Base-by-base conservation (phyloP, 2,113 vertebrate species). In the Setophaga petechia region DNA sequence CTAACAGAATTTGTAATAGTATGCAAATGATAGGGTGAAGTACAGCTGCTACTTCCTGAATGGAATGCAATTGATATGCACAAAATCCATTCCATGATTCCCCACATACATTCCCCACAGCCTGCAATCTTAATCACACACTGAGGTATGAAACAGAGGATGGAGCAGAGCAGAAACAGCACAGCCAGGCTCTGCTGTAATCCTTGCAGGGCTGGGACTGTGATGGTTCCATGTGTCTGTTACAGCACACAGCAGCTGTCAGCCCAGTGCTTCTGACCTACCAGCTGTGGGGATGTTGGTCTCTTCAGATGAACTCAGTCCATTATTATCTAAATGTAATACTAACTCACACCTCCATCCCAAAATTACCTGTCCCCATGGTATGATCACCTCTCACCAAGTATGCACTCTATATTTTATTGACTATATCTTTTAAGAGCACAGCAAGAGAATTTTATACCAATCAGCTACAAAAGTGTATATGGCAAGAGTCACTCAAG, bases 101-200 rank as follows among this genome's bases (percentile, higher is more conserved):
- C 17, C 16, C 5, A 25, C 9, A 63, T 2, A 35, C 9, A 30
- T 35, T 72, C 5, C 16, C 11, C 17, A 63, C 49, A 43, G 21
- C 14, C 21, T 43, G 21, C 25, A 66, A 33, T 10, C 21, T 31
- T 33, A 49, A 73, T 8, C 9, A 43, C 41, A 22, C 0, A 1
- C 8, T 51, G 43, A 73, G 12, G 17, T 18, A 44, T 23, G 15
- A 73, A 58, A 58, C n/a, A n/a, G n/a, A n/a, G n/a, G n/a, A n/a
- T n/a, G n/a, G n/a, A n/a, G n/a, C 0, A 0, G 31, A 23, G 31
- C 5, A 25, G 35, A 65, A 51, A 44, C 17, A 9, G 27, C 39
- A 6, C 12, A 12, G 23, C 27, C 59, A 66, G 44, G 22, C 59
- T 44, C 51, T 51, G 76, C 30, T 66, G 23, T 2, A 28, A 37